These are phyloP conservation scores for Bombus impatiens DNA, from an alignment of 1,140 invertebrate genomes.

Conservation along the genomic window DNA sequence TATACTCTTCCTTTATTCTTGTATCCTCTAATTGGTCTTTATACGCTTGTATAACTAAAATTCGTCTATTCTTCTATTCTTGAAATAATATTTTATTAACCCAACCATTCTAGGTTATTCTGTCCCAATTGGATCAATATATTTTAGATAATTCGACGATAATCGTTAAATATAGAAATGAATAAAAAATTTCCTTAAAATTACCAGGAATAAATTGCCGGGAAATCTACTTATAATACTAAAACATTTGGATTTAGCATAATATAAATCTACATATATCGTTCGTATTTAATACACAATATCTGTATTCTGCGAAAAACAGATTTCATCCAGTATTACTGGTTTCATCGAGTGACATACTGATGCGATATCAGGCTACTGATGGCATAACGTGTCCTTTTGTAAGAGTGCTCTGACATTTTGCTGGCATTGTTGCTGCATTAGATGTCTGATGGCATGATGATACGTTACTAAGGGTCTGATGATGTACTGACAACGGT, in stretches of 20 bases:
- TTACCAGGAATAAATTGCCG: background rate
- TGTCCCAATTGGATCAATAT: background rate
- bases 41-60: too few relatives aligned
- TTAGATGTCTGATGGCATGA: background rate
- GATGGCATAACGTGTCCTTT: background rate
- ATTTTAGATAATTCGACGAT: background rate
- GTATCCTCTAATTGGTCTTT: too few relatives aligned
- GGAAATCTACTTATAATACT: too few relatives aligned
- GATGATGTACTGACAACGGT: slow-evolving; percentile 3
- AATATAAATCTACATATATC: background rate
- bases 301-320: background rate
- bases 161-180: background rate
- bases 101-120: too few relatives aligned
- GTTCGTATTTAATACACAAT: background rate
- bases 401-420: background rate
- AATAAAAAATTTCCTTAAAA: background rate
- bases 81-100: too few relatives aligned
- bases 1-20: too few relatives aligned
- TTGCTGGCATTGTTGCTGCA: background rate
- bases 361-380: background rate
- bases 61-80: too few relatives aligned
- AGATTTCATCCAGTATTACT: background rate
- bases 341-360: background rate
- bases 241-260: background rate
- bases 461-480: slow-evolving; percentile 8